Base-by-base conservation (phyloP, 2,888 invertebrate species). In the Drosophila bunnanda region DNA sequence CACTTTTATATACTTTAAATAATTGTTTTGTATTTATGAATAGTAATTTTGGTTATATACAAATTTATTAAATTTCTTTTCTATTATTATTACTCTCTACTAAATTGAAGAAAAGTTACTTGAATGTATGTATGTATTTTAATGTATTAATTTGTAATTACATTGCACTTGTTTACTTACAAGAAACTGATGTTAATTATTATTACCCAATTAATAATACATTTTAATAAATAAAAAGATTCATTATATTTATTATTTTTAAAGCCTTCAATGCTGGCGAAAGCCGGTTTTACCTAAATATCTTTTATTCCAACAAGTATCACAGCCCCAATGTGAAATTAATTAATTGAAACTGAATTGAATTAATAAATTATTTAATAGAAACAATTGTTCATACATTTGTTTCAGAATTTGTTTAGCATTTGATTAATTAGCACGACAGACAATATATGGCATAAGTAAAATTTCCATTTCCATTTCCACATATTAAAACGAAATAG, bases 351-450 rank as follows among this genome's bases (percentile, higher is more conserved):
- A 39, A 36, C 7, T 36, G 15, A 15, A 36, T 2, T 36, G 12
- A 34, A 1, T 34, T 4, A 9, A 2, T 17, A 17, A 39, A 9
- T 39, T 17, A 13, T 20, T 41, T 20, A 20, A 6, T 20, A 0
- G 13, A 25, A 1, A 7, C 0, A 3, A 7, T 20, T 17, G 2
- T 30, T 13, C 7, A 20, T 20, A 9, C 17, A 30, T 20, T 50
- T 50, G 3, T 7, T 46, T 13, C 15, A 1, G 2, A 25, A 22
- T 13, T 22, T 1, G 3, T 15, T 44, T n/a, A 12, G 0, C n/a
- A 17, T 2, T 17, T 2, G 1, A 2, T 15, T 30, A 1, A 28
- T 7, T 4, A 12, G 3, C 1, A 2, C 2, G 2, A 15, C 10
- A 8, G 13, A 4, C 5, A 20, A 2, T 50, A 20, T 32, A 12